A percentile compares a stretch with the other conserved stretches of the same genome.
phyloP scores from a whole-genome alignment of 2,113 vertebrate species.

The Pao palembangensis region DNA sequence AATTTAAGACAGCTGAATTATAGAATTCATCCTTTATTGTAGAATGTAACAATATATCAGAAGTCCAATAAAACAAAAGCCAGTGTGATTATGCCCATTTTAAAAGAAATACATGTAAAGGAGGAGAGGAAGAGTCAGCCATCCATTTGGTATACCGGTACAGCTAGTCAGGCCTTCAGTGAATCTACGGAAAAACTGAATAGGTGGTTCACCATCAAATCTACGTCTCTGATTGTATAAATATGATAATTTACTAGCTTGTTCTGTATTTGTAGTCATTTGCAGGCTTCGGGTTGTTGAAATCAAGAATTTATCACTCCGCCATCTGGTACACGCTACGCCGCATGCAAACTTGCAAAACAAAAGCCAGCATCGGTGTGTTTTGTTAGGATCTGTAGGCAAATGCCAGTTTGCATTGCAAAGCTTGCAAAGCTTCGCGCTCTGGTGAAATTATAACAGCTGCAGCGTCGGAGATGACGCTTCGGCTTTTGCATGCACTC shows the following conservation, averaged over 20 bases:
- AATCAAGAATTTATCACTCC: conserved; percentile 29
- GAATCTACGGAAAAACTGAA: too few species aligned
- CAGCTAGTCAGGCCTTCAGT: too few species aligned
- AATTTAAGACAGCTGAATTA: neutral
- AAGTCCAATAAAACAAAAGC: neutral
- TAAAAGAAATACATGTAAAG: neutral
- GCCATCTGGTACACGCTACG: conserved; percentile 24
- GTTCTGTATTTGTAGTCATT: too few species aligned
- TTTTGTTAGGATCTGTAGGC: conserved; percentile 33
- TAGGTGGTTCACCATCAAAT: too few species aligned
- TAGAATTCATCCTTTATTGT: neutral
- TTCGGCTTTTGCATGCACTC: conserved; percentile 34
- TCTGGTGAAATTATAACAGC: conserved; percentile 31
- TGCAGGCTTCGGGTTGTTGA: conserved; percentile 18
- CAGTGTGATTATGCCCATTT: conserved; percentile 10
- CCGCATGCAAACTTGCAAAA: conserved; percentile 54
- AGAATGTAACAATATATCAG: too few species aligned
- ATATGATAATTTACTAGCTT: too few species aligned
- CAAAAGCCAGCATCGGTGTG: conserved; percentile 20
- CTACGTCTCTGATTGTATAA: too few species aligned
- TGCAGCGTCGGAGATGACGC: neutral
- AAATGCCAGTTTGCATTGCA: conserved; percentile 55
- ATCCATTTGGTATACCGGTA: too few species aligned
- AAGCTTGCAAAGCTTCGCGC: conserved; percentile 49
- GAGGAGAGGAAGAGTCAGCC: too few species aligned